Evolutionary conservation across 2,113 vertebrate genomes (phyloP), one percentile per base, ranked within the genome.

Genomic region (Kryptolebias marmoratus): DNA sequence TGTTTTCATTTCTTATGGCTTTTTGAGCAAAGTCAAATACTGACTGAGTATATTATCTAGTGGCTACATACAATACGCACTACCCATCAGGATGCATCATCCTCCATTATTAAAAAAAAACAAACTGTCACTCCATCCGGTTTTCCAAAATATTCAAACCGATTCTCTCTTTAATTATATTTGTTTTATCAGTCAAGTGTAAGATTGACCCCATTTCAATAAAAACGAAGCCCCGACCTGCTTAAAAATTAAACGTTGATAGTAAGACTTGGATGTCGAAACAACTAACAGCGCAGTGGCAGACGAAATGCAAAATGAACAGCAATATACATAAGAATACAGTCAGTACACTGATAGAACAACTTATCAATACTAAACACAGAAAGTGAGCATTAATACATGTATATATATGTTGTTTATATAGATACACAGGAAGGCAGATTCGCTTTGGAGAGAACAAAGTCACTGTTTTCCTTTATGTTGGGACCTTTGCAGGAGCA

Each of bases 311-410:
- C 82, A 63, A 82, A 87, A 86, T 83, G 82, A 81, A 89, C 78
- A 84, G 81, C 87, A 88, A 79, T 48, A 71, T 81, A 85, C 64
- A 91, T 80, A 92, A 85, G 74, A 88, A 83, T 77, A 85, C 80
- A 79, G 69, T 86, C 73, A 83, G 59, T 88, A 90, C 85, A 90
- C 77, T 77, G 79, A 28, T 69, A 89, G 68, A 88, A 88, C 86
- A 85, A 79, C 81, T 83, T 80, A 89, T 72, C 75, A 85, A 87
- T 88, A 89, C 79, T 77, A 71, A 89, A 85, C 84, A 86, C 84
- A 83, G 58, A 81, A 87, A 77, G 80, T 84, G 75, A 89, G 73
- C 86, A 76, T 80, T 76, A 87, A 80, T 79, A 87, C 75, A 81
- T 79, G 77, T 74, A 76, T 88, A 82, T 84, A 81, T 78, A 79